Percentiles rank a stretch among this genome's conserved stretches.
phyloP scores from a whole-genome alignment of 2,888 invertebrate species.

The Phymatocera aterrima region DNA sequence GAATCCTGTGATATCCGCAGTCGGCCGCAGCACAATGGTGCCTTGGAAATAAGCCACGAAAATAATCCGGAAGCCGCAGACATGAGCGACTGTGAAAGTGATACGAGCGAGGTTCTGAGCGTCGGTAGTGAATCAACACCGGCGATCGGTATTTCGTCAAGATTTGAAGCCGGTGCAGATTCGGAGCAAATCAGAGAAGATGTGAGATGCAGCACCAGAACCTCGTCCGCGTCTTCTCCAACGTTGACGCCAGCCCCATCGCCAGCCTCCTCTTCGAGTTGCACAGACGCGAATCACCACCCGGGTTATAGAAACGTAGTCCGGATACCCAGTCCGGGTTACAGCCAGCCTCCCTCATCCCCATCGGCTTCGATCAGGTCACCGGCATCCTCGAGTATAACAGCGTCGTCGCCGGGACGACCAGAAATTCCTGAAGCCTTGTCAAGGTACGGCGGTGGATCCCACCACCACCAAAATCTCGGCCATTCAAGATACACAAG shows the following conservation, averaged over 20 bases:
- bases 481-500: constrained; percentile 48
- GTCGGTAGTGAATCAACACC: constrained; percentile 85
- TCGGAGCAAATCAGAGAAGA: constrained; percentile 58
- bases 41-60: background rate
- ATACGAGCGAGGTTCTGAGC: constrained; percentile 87
- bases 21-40: constrained; percentile 39
- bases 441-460: constrained; percentile 55
- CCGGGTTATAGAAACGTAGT: constrained; percentile 55
- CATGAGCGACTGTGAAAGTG: constrained; percentile 69
- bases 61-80: constrained; percentile 5
- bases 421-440: constrained; percentile 62
- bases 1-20: background rate
- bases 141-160: constrained; percentile 48
- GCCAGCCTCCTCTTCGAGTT: constrained; percentile 68
- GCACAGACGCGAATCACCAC: constrained; percentile 58
- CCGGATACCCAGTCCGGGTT: constrained; percentile 63
- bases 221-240: constrained; percentile 53
- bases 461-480: constrained; percentile 40
- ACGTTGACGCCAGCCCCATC: constrained; percentile 66
- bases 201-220: constrained; percentile 57
- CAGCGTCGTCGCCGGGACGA: constrained; percentile 70
- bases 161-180: constrained; percentile 21
- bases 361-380: constrained; percentile 69
- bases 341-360: constrained; percentile 68
- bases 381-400: constrained; percentile 69